Percentiles rank a stretch among this genome's conserved stretches.
Conservation (phyloP, 1,140 invertebrate species). For the Aphaenogaster rudis region DNA sequence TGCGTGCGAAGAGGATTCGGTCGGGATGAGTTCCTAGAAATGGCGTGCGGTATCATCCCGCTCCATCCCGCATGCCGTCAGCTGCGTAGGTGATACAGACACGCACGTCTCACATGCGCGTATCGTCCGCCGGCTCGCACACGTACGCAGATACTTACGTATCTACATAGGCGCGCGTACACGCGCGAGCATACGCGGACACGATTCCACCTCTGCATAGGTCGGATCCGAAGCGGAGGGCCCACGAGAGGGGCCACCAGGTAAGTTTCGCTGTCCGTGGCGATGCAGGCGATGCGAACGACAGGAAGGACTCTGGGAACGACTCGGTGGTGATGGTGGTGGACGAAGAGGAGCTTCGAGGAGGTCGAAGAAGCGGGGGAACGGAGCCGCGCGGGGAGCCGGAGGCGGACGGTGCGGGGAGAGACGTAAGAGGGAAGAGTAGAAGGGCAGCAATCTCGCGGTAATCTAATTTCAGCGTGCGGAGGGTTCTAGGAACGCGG, state of each 20-base stretch:
- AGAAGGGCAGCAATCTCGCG: conserved; percentile 82
- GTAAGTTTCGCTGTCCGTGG: conserved; percentile 67
- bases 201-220: conserved; percentile 26
- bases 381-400: conserved; percentile 22
- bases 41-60: conserved; percentile 77
- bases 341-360: conserved; percentile 70
- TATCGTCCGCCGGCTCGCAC: conserved; percentile 44
- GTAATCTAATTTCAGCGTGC: conserved; percentile 85
- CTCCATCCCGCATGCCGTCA: conserved; percentile 75
- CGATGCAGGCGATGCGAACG: conserved; percentile 68
- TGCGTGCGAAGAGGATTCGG: conserved; percentile 79
- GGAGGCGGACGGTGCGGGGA: conserved; percentile 39
- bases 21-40: conserved; percentile 83
- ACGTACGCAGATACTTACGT: conserved; percentile 55
- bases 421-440: conserved; percentile 61
- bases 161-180: conserved; percentile 44
- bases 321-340: conserved; percentile 36
- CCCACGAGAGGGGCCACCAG: conserved; percentile 67
- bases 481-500: conserved; percentile 83
- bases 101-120: conserved; percentile 68
- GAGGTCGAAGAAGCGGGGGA: conserved; percentile 55
- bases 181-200: background rate
- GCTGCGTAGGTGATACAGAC: conserved; percentile 82
- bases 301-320: conserved; percentile 76
- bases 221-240: conserved; percentile 17